Evolutionary conservation across 2,113 vertebrate genomes (phyloP), one percentile per base, ranked within the genome.

Genomic region (Cariama cristata): DNA sequence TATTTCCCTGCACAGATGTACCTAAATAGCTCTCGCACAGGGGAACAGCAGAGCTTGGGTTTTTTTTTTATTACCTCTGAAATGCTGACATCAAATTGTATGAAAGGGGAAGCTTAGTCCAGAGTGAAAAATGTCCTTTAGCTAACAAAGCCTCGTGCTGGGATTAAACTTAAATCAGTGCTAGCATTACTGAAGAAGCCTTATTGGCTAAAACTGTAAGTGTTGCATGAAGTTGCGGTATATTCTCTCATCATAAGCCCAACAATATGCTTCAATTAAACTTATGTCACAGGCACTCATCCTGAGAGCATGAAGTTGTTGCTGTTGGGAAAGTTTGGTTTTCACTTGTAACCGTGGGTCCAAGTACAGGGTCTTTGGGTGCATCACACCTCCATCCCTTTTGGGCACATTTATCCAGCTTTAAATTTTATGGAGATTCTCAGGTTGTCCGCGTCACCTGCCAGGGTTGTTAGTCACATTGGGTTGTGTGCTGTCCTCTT

Each of bases 91-190:
- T 45, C 60, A 79, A 96, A 81, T 94, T 96, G 56, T 88, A 52
- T 35, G 58, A 81, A 93, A 93, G 55, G 50, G 63, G 38, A 68
- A 91, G 76, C 71, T 88, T 85, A 94, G 71, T 47, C 69, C 53
- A 64, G 59, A 53, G 82, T 97, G 94, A 97, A 97, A 96, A 97
- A 96, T 95, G 49, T 91, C 45, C 88, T 93, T 91, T 73, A 88
- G 85, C 86, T 96, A 91, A 90, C 90, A 95, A 96, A 96, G 69
- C 80, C 97, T 95, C 95, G 82, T 96, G 82, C 86, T 96, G 93
- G 90, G 95, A 97, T 97, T 97, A 96, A 91, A 88, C 13, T 93
- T 77, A 90, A 96, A 93, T 86, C 77, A 50, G 30, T 42, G 76
- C 89, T 91, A 96, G 59, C 91, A 76, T 96, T 96, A 93, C 91